These are phyloP conservation scores for Coluber constrictor DNA, from an alignment of 2,797 vertebrate genomes.

Conservation along the genomic window DNA sequence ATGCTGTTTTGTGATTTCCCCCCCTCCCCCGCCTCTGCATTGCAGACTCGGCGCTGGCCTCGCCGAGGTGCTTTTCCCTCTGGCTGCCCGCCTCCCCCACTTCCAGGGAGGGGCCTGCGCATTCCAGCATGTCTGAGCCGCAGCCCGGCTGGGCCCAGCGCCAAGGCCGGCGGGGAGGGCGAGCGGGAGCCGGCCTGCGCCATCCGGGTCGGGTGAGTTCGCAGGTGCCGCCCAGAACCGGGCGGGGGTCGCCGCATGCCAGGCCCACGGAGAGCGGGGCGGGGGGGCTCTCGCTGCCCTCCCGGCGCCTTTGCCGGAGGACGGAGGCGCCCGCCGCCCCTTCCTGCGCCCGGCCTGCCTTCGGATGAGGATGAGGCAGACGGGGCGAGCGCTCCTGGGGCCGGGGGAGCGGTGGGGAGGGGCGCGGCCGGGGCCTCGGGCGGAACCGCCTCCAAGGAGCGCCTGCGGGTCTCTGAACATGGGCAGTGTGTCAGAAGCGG, in stretches of 20 bases:
- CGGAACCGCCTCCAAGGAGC: neutral
- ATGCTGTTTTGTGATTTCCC: neutral
- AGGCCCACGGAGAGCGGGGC: neutral
- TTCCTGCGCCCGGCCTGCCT: neutral
- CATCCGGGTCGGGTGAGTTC: neutral
- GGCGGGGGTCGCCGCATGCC: neutral
- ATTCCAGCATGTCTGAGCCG: constrained; percentile 66
- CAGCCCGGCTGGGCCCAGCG: constrained; percentile 52
- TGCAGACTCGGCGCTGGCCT: neutral
- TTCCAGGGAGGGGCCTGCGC: constrained; percentile 43
- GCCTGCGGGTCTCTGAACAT: no score
- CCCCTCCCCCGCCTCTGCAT: neutral
- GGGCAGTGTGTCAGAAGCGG: neutral
- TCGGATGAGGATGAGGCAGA: neutral
- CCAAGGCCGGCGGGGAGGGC: constrained; percentile 38
- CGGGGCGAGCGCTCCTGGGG: neutral
- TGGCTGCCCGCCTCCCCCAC: neutral
- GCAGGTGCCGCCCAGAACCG: neutral
- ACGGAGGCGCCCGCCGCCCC: neutral
- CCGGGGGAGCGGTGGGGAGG: neutral
- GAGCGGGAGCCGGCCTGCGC: neutral
- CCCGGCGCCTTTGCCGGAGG: neutral
- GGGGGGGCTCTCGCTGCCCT: neutral
- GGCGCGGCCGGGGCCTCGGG: no score
- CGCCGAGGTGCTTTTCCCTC: neutral